Evolutionary conservation across 2,888 invertebrate species (phyloP).

Genomic region (Pasiphila rectangulata): DNA sequence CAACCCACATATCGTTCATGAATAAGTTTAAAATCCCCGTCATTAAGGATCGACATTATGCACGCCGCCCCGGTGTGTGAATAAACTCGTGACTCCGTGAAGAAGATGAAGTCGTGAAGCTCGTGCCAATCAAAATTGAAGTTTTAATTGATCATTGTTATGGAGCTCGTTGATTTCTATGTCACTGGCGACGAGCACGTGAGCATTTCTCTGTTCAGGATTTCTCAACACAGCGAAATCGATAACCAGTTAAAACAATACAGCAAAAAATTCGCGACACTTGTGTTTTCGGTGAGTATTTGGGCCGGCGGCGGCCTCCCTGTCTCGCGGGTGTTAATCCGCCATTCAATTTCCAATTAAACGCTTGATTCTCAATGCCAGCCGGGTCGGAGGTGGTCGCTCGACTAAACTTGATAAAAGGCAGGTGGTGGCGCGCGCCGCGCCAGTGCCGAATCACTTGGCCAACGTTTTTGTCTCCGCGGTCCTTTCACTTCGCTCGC

Average conservation of each 20-base stretch:
- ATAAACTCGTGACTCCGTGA: conserved; percentile 47
- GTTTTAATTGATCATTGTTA: conserved; percentile 55
- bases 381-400: conserved; percentile 69
- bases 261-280: conserved; percentile 46
- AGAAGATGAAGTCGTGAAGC: conserved; percentile 49
- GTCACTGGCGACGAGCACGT: conserved; percentile 51
- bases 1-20: conserved; percentile 32
- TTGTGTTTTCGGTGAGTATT: conserved; percentile 62
- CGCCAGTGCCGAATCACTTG: conserved; percentile 64
- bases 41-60: conserved; percentile 34
- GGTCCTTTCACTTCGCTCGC: conserved; percentile 75
- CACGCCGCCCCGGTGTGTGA: conserved; percentile 23
- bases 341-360: conserved; percentile 79
- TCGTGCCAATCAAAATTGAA: conserved; percentile 60
- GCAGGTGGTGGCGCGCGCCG: conserved; percentile 67
- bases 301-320: conserved; percentile 72
- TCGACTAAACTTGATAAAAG: conserved; percentile 73
- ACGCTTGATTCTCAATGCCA: conserved; percentile 78
- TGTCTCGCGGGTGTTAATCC: conserved; percentile 65
- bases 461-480: conserved; percentile 69
- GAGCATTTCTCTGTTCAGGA: conserved; percentile 46
- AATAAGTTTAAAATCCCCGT: conserved; percentile 29
- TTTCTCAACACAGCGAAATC: conserved; percentile 34
- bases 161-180: conserved; percentile 53
- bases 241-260: conserved; percentile 38